These are phyloP conservation scores for Myodes glareolus DNA, from an alignment of 2,113 vertebrate species.

Conservation along the genomic window DNA sequence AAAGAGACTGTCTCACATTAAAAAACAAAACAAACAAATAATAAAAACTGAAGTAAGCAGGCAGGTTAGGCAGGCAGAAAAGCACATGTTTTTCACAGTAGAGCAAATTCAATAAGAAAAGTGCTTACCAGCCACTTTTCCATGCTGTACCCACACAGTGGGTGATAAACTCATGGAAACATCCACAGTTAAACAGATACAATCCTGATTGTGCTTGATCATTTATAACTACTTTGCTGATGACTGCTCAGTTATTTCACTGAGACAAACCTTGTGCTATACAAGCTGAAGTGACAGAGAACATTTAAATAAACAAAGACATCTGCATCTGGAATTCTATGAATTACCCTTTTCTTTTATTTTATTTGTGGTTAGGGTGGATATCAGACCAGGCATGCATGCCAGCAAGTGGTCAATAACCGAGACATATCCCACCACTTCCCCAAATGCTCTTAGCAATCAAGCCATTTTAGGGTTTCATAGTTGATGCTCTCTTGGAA, in stretches of 20 bases:
- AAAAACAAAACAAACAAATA: neutral
- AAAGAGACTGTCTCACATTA: neutral
- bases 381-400: neutral
- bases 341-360: neutral
- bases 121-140: neutral
- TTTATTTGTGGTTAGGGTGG: neutral
- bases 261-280: neutral
- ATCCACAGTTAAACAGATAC: neutral
- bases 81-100: neutral
- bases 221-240: neutral
- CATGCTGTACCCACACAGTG: neutral
- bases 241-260: neutral
- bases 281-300: neutral
- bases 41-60: too few relatives aligned
- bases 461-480: conserved; percentile 23
- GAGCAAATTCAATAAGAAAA: neutral
- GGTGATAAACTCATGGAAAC: neutral
- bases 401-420: neutral
- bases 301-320: neutral
- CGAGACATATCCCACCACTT: neutral
- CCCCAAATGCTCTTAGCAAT: neutral
- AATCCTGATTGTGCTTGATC: neutral
- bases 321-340: neutral
- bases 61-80: neutral
- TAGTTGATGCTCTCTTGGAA: conserved; percentile 34